Percentiles rank a stretch among this genome's conserved stretches.
These are phyloP conservation scores for Ceyx margarethae DNA, from an alignment of 2,113 vertebrate genomes.

Conservation along the genomic window DNA sequence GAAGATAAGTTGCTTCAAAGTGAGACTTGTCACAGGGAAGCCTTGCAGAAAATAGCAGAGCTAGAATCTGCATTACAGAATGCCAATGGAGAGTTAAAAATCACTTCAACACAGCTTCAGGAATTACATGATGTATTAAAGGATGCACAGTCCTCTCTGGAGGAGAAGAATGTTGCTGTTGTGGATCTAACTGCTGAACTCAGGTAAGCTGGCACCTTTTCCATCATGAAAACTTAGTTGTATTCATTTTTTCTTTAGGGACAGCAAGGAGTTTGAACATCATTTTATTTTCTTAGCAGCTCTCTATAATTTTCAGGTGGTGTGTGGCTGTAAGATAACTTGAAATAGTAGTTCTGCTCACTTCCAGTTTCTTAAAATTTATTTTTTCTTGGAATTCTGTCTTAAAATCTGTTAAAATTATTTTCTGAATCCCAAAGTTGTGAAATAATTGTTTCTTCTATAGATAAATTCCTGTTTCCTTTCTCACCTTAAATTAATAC, in stretches of 20 bases:
- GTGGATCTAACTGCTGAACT: constrained; percentile 85
- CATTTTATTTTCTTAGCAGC: not conserved
- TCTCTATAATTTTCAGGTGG: not conserved
- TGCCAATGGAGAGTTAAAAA: constrained; percentile 83
- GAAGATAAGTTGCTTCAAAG: constrained; percentile 87
- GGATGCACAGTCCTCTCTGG: constrained; percentile 85
- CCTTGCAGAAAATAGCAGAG: constrained; percentile 83
- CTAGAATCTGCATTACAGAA: constrained; percentile 87
- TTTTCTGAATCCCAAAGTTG: not conserved
- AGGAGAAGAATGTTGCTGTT: constrained; percentile 83
- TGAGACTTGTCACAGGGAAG: constrained; percentile 79
- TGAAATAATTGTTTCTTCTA: not conserved
- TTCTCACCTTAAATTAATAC: not conserved
- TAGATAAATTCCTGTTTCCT: not conserved
- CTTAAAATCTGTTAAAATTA: not conserved
- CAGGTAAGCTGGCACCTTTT: constrained; percentile 73
- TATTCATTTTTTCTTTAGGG: not conserved
- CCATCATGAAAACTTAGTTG: not conserved
- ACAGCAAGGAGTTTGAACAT: not conserved
- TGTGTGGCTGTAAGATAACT: not conserved
- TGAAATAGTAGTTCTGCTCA: not conserved
- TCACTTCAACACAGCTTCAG: constrained; percentile 82
- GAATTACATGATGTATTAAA: constrained; percentile 82
- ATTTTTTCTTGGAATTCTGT: not conserved
- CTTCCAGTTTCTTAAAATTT: not conserved